These are phyloP conservation scores for Astreopora myriophthalma DNA, from an alignment of 64 coral and sea anemone species.

Conservation along the genomic window DNA sequence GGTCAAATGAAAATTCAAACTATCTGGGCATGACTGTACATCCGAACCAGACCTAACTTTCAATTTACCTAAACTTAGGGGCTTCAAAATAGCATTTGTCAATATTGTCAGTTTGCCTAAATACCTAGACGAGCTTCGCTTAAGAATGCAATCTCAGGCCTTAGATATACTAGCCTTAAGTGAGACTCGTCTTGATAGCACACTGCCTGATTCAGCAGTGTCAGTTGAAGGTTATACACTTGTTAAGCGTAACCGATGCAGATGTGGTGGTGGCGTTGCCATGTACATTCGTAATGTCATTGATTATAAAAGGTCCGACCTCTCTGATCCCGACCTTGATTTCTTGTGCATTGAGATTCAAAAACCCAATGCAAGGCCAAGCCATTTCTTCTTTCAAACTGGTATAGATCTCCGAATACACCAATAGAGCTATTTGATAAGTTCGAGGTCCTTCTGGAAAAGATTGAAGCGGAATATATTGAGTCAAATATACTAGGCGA, in stretches of 20 bases:
- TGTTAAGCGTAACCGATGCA: neutral
- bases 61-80: conserved; percentile 2
- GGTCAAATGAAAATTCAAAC: neutral
- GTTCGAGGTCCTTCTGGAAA: too few relatives aligned
- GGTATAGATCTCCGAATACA: too few relatives aligned
- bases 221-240: conserved; percentile 2
- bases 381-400: neutral
- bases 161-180: too few relatives aligned
- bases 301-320: conserved; percentile 8
- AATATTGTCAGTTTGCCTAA: conserved; percentile 21
- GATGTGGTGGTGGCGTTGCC: conserved; percentile 2
- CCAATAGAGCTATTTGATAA: too few relatives aligned
- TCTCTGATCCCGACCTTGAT: conserved; percentile 24
- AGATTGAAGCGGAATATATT: too few relatives aligned
- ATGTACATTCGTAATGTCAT: conserved; percentile 14
- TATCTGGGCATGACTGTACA: neutral
- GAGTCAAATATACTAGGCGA: too few relatives aligned
- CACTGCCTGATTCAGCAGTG: neutral
- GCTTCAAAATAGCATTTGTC: conserved; percentile 17
- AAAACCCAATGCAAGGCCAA: conserved; percentile 1
- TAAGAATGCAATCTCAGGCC: neutral
- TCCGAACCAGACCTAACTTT: neutral
- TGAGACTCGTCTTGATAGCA: conserved; percentile 4
- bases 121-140: conserved; percentile 19
- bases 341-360: conserved; percentile 5